These are phyloP conservation scores for Drosophila suboccidentalis DNA, from an alignment of 2,888 invertebrate genomes.

Conservation along the genomic window DNA sequence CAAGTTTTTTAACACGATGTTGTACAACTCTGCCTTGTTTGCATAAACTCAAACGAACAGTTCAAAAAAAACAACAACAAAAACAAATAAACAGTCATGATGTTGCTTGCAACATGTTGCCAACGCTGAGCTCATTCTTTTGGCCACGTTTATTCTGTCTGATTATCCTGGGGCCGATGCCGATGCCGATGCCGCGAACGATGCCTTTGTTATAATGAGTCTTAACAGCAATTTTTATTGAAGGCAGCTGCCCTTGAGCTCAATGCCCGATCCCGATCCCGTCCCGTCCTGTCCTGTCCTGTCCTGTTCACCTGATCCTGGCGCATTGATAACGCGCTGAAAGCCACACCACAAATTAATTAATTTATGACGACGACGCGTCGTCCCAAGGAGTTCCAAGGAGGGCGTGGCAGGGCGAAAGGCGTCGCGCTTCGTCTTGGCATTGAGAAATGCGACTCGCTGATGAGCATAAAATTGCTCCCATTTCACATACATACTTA, in stretches of 20 bases:
- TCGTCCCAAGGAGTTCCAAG: constrained; percentile 1
- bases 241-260: constrained; percentile 75
- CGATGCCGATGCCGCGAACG: constrained; percentile 13
- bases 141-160: constrained; percentile 38
- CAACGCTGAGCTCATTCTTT: constrained; percentile 31
- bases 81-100: constrained; percentile 26
- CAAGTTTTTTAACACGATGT: constrained; percentile 85
- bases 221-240: constrained; percentile 82
- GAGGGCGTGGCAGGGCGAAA: constrained; percentile 6
- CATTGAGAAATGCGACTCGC: constrained; percentile 73
- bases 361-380: constrained; percentile 78
- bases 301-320: constrained; percentile 55
- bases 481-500: constrained; percentile 33
- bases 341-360: constrained; percentile 84
- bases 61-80: neutral
- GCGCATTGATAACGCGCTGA: constrained; percentile 72
- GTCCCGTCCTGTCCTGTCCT: no score
- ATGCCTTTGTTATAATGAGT: constrained; percentile 75
- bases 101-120: constrained; percentile 64
- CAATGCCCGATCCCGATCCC: constrained; percentile 41
- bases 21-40: constrained; percentile 77
- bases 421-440: constrained; percentile 55
- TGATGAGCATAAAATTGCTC: constrained; percentile 81
- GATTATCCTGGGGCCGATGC: constrained; percentile 63
- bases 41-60: constrained; percentile 58